Base-by-base conservation (phyloP, 1,140 invertebrate genomes). In the Drosophila insularis region DNA sequence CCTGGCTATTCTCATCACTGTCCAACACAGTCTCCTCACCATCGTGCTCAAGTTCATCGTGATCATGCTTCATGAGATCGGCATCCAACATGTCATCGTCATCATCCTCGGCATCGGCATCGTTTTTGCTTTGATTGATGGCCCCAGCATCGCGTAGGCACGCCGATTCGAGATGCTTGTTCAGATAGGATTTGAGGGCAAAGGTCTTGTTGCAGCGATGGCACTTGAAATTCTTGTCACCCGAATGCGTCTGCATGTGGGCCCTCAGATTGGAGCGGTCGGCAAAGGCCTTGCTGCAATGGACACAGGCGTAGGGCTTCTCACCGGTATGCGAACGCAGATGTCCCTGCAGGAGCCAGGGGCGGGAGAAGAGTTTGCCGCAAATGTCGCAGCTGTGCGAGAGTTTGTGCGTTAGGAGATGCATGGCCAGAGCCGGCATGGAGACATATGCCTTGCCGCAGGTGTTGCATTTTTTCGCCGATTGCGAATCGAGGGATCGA, bases 391-490 rank as follows among this genome's bases (percentile, higher is more conserved):
- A 99, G 78, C 95, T 97, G 91, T 98, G 98, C 66, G 97, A 96
- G 93, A 94, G 95, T 94, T 94, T 98, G 93, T 94, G 98, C 92
- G 98, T 99, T 14, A 99, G 93, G 53, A 99, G 94, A 93, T 99
- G 98, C 98, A 99, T 99, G 11, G 98, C 97, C 54, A 99, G 92
- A 1, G 98, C 98, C 0, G 98, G 98, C 98, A 99, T 99, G 74
- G 96, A 97, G 11, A 99, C 98, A 92, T 99, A 99, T 0, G 97
- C 96, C 91, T 99, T 98, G 64, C 97, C 97, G 91, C 98, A 99
- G 46, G 97, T 97, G 67, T 95, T 95, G 93, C 98, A 99, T 82
- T 97, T 96, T 92, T 98, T 98, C 2, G 98, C 98, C 66, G 96
- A 95, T 71, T 97, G 95, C 0, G 97, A 98, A 91, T 99, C 98